Evolutionary conservation across 2,113 vertebrate genomes (phyloP).

Genomic region (Telmatochromis bifrenatus): DNA sequence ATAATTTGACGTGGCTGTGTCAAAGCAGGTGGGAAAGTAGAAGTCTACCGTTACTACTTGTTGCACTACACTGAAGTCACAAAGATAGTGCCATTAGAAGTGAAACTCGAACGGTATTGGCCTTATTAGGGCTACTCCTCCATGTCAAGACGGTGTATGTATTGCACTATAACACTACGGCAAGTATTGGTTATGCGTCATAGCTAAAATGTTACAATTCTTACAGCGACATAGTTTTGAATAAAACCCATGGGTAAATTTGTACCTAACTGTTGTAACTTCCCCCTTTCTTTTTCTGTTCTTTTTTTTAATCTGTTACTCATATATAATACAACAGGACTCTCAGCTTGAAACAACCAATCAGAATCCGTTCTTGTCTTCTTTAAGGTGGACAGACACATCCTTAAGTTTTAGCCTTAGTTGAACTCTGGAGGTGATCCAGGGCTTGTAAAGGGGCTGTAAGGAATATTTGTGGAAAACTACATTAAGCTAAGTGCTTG

Average conservation of each 20-base stretch:
- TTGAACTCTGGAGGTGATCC: not conserved
- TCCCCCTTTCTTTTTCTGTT: not conserved
- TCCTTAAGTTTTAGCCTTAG: not conserved
- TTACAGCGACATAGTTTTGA: not conserved
- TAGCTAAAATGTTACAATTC: not conserved
- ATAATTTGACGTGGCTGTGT: slow-evolving; percentile 49
- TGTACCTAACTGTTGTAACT: not conserved
- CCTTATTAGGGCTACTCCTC: not conserved
- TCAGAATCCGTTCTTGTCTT: not conserved
- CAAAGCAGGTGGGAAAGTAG: slow-evolving; percentile 7
- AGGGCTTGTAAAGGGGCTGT: not conserved
- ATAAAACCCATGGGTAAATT: not conserved
- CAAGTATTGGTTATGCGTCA: not conserved
- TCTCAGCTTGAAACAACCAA: not conserved
- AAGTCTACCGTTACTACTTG: not conserved
- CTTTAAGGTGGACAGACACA: not conserved
- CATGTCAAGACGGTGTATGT: not conserved
- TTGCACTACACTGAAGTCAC: too few relatives aligned
- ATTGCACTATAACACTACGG: not conserved
- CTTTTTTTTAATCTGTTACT: not conserved
- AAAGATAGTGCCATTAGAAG: not conserved
- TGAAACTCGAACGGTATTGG: not conserved
- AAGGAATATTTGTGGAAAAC: not conserved
- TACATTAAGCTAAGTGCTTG: not conserved
- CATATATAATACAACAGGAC: not conserved